Conservation (phyloP, 1,140 invertebrate genomes). For the Drosophila tropicalis region DNA sequence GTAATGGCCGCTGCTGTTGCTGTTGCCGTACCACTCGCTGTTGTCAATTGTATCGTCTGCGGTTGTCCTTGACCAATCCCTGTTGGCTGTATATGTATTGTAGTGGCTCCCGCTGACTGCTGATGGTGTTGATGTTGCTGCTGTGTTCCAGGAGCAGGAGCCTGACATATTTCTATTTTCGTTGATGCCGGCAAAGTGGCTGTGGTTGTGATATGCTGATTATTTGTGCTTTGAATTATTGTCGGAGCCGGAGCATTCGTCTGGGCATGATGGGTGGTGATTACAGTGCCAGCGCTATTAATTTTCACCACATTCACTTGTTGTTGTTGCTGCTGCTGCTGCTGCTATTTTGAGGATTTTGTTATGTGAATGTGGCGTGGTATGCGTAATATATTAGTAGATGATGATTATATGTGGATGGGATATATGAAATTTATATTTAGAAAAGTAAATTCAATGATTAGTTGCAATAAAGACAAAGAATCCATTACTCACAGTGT, state of each 20-base stretch:
- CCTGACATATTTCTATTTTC: conserved; percentile 79
- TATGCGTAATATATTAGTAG: neutral
- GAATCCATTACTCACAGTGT: conserved; percentile 66
- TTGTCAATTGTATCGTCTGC: conserved; percentile 67
- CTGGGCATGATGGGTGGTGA: conserved; percentile 77
- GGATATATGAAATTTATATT: neutral
- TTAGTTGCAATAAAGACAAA: neutral
- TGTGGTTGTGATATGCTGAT: conserved; percentile 81
- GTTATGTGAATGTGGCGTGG: conserved; percentile 26
- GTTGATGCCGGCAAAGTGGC: conserved; percentile 79
- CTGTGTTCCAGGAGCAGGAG: conserved; percentile 48
- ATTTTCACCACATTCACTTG: conserved; percentile 83
- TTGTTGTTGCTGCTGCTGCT: conserved; percentile 75
- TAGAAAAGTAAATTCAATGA: neutral
- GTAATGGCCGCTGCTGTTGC: conserved; percentile 78
- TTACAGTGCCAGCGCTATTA: conserved; percentile 78
- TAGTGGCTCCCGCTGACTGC: conserved; percentile 36
- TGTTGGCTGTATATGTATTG: conserved; percentile 62
- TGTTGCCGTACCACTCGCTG: conserved; percentile 66
- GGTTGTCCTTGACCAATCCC: conserved; percentile 44
- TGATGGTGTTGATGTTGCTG: conserved; percentile 34
- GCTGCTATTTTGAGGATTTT: neutral
- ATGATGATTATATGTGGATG: conserved; percentile 9
- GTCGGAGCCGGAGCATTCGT: conserved; percentile 73
- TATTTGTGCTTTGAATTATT: conserved; percentile 81